Base-by-base conservation (phyloP, 1,140 invertebrate genomes). In the Pinna nobilis region DNA sequence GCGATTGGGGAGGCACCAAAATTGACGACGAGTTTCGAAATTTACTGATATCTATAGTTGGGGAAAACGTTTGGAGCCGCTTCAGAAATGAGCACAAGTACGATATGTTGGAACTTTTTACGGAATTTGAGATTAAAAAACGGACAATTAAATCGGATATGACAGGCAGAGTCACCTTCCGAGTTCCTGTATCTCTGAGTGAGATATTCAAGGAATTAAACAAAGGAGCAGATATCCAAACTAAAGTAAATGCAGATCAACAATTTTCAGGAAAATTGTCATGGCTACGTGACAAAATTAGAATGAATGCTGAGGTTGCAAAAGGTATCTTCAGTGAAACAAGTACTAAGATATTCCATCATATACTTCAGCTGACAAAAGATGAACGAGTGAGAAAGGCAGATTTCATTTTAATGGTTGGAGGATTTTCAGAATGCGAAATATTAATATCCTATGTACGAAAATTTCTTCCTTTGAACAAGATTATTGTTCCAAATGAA, bases 381-480 rank as follows among this genome's bases (percentile, higher is more conserved):
- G 28, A 61, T 3, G 35, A 55, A 32, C 41, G 41, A 30, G 51
- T 57, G 3, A 28, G 44, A n/a, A 37, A 33, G 25, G 33, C 55
- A 18, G 57, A 59, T 13, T 44, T 37, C 28, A 61, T 78, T 23
- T 64, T 78, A 15, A 67, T 78, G 61, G 72, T 64, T 25, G 71
- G 76, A n/a, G 76, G 76, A 28, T 78, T 78, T 41, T 74, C 76
- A 33, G 69, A 78, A 32, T n/a, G n/a, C n/a, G n/a, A n/a, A n/a
- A n/a, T n/a, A n/a, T n/a, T n/a, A n/a, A n/a, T n/a, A n/a, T n/a
- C n/a, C n/a, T n/a, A n/a, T n/a, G n/a, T n/a, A n/a, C n/a, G n/a
- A n/a, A n/a, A n/a, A n/a, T n/a, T n/a, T n/a, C n/a, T n/a, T n/a
- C n/a, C n/a, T n/a, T n/a, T n/a, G n/a, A n/a, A n/a, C n/a, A n/a